A percentile compares a stretch with the other conserved stretches of the same genome.
phyloP scores from a whole-genome alignment of 2,888 invertebrate genomes.

The Cheilosia impressa region DNA sequence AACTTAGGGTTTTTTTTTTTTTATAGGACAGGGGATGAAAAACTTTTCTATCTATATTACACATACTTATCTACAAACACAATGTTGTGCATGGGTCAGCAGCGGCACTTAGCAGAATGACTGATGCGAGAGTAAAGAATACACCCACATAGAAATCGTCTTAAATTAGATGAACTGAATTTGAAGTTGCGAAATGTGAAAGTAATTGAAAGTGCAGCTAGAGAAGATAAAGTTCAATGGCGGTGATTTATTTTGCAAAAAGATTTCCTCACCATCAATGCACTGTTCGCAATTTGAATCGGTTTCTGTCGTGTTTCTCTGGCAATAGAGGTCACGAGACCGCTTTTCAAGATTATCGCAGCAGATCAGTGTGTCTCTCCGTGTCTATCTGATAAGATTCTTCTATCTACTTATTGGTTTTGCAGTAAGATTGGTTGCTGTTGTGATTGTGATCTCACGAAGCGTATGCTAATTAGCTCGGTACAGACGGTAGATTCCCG shows the following conservation, averaged over 20 bases:
- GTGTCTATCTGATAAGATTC: conserved; percentile 54
- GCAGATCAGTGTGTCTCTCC: conserved; percentile 12
- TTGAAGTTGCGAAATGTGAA: conserved; percentile 56
- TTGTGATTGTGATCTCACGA: conserved; percentile 15
- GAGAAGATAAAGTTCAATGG: conserved; percentile 32
- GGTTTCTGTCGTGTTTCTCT: conserved; percentile 19
- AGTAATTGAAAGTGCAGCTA: conserved; percentile 58
- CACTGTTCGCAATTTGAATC: conserved; percentile 48
- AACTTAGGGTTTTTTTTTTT: neutral
- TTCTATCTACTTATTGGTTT: conserved; percentile 7
- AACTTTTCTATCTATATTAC: neutral
- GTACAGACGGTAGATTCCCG: neutral
- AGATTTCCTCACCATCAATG: conserved; percentile 24
- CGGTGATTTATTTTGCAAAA: conserved; percentile 15
- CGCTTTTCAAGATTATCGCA: neutral
- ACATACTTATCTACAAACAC: no score
- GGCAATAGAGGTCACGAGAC: conserved; percentile 45
- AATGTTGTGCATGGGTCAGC: no score
- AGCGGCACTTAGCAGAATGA: no score
- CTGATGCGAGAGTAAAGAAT: no score
- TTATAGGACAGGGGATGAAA: conserved; percentile 16
- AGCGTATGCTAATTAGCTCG: conserved; percentile 21
- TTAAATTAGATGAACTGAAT: conserved; percentile 14
- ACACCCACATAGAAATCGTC: no score
- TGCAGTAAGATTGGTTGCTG: neutral